phyloP scores from a whole-genome alignment of 2,888 invertebrate genomes.

The Cheilosia vulpina region DNA sequence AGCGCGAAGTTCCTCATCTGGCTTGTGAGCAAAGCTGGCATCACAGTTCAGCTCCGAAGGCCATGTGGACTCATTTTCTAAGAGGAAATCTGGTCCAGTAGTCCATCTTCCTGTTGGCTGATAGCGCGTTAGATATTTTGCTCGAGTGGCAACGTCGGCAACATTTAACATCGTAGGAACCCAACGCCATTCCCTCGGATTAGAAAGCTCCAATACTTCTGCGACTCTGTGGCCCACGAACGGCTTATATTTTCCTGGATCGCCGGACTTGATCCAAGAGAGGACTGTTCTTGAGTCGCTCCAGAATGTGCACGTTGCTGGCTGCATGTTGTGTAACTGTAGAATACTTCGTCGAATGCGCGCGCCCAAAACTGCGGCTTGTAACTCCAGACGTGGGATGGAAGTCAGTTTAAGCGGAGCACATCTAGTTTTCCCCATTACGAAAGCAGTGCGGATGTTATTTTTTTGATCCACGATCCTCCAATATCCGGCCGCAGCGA shows the following conservation, averaged over 20 bases:
- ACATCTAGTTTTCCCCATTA: conserved; percentile 23
- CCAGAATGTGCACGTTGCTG: conserved; percentile 3
- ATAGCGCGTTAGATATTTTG: not conserved
- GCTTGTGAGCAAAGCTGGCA: not conserved
- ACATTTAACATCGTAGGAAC: not conserved
- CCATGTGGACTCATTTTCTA: not conserved
- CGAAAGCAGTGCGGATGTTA: not conserved
- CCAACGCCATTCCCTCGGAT: conserved; percentile 35
- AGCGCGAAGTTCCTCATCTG: not conserved
- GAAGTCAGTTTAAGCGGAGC: conserved; percentile 15
- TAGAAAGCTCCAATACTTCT: not conserved
- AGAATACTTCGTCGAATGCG: conserved; percentile 7
- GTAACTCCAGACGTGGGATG: conserved; percentile 29
- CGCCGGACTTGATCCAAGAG: conserved; percentile 20
- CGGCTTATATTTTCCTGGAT: conserved; percentile 22
- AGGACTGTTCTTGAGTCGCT: conserved; percentile 21
- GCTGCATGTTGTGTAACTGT: not conserved
- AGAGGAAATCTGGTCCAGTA: conserved; percentile 6
- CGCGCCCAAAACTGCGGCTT: conserved; percentile 15
- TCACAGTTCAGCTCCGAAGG: not conserved
- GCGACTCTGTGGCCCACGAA: too few species aligned
- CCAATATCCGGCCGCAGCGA: conserved; percentile 19
- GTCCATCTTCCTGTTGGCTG: conserved; percentile 1
- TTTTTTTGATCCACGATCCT: not conserved
- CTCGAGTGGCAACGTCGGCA: conserved; percentile 1